Percentiles rank a stretch among this genome's conserved stretches.
These are phyloP conservation scores for Oeneis ivallda DNA, from an alignment of 2,888 invertebrate genomes.

Conservation along the genomic window DNA sequence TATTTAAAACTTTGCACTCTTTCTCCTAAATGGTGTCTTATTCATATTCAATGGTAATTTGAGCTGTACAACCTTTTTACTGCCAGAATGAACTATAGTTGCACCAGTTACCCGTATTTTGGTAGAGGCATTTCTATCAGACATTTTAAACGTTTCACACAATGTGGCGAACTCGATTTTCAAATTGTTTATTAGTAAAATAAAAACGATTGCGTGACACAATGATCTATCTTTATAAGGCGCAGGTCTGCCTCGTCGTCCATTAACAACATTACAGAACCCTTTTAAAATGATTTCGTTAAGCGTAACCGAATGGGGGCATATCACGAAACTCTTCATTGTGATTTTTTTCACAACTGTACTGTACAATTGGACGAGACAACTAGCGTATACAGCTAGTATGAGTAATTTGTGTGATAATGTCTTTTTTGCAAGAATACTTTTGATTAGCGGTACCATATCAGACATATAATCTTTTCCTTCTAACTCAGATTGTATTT, in stretches of 20 bases:
- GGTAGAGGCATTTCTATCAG: constrained; percentile 48
- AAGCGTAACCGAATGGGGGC: constrained; percentile 56
- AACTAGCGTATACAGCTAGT: constrained; percentile 59
- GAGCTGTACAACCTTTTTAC: constrained; percentile 58
- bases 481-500: constrained; percentile 58
- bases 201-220: constrained; percentile 64
- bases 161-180: constrained; percentile 60
- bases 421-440: constrained; percentile 42
- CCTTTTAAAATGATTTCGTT: constrained; percentile 58
- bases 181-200: constrained; percentile 62
- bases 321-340: constrained; percentile 55
- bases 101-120: constrained; percentile 65
- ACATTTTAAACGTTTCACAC: constrained; percentile 55
- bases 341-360: constrained; percentile 51
- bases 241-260: constrained; percentile 52
- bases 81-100: constrained; percentile 46
- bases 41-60: constrained; percentile 55
- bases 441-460: constrained; percentile 51
- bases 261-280: constrained; percentile 52
- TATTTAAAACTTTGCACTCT: constrained; percentile 58
- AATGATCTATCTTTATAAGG: constrained; percentile 66
- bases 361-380: constrained; percentile 51
- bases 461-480: constrained; percentile 50
- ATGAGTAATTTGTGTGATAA: constrained; percentile 50
- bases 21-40: constrained; percentile 48